phyloP scores from a whole-genome alignment of 2,113 vertebrate species.

The Psittacula cyanocephala region DNA sequence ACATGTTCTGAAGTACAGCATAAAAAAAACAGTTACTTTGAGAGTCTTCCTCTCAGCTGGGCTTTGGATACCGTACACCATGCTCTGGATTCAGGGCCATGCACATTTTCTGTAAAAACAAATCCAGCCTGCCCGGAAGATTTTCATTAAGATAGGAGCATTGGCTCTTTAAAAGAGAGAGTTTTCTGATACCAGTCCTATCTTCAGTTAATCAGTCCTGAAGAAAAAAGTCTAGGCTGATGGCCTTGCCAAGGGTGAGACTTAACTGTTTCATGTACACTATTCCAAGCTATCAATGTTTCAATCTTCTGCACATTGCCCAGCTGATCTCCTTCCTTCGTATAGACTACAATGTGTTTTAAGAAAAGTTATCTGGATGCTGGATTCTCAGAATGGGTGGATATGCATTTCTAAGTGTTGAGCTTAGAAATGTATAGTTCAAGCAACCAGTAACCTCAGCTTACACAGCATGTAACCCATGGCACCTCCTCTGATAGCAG shows the following conservation, averaged over 20 bases:
- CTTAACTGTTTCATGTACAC: background rate
- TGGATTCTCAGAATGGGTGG: background rate
- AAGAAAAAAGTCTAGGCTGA: background rate
- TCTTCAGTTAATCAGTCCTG: background rate
- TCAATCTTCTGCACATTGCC: background rate
- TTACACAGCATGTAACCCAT: accelerated
- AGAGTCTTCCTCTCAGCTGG: background rate
- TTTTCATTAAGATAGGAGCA: background rate
- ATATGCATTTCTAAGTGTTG: background rate
- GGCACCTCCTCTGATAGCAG: background rate
- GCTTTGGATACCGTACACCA: background rate
- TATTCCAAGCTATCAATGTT: background rate
- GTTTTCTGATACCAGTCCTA: background rate
- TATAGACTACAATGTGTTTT: background rate
- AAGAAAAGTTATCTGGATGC: background rate
- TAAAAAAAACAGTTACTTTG: background rate
- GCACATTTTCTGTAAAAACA: background rate
- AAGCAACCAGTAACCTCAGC: background rate
- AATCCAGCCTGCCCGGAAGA: background rate
- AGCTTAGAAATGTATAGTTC: background rate
- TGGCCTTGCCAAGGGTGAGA: background rate
- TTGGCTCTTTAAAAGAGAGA: background rate
- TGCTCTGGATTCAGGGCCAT: background rate
- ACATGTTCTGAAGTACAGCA: background rate
- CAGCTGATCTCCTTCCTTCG: background rate